Conservation (phyloP, 2,888 invertebrate genomes). For the Xestia rhomboidea region DNA sequence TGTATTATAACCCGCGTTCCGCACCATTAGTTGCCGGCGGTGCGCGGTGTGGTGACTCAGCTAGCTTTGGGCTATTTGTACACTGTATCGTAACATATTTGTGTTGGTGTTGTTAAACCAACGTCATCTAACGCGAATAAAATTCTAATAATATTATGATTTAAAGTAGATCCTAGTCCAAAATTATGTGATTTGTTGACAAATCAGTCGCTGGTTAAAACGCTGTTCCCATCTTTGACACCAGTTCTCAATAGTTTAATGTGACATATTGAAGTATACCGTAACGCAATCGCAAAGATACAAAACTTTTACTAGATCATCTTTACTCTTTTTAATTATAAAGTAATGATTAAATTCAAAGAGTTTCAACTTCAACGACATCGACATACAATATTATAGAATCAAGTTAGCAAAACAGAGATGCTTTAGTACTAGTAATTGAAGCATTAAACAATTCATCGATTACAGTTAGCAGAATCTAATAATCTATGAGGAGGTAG, state of each 20-base stretch:
- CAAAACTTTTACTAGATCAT: neutral
- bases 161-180: neutral
- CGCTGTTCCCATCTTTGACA: neutral
- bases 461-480: neutral
- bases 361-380: neutral
- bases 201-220: neutral
- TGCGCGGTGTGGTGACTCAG: constrained; percentile 53
- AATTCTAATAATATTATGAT: neutral
- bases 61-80: constrained; percentile 24
- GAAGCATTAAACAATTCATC: neutral
- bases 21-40: constrained; percentile 55
- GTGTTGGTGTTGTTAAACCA: neutral
- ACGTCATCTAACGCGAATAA: neutral
- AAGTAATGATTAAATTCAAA: neutral
- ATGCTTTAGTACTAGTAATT: neutral
- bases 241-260: neutral
- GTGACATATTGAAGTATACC: neutral
- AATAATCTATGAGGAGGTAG: neutral
- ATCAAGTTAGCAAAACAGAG: neutral
- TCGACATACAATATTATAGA: neutral
- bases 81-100: constrained; percentile 31
- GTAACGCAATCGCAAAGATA: neutral
- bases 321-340: neutral
- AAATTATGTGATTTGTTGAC: neutral
- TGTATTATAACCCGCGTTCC: constrained; percentile 58